phyloP scores from a whole-genome alignment of 2,888 invertebrate genomes.

The Ecdyonurus torrentis region DNA sequence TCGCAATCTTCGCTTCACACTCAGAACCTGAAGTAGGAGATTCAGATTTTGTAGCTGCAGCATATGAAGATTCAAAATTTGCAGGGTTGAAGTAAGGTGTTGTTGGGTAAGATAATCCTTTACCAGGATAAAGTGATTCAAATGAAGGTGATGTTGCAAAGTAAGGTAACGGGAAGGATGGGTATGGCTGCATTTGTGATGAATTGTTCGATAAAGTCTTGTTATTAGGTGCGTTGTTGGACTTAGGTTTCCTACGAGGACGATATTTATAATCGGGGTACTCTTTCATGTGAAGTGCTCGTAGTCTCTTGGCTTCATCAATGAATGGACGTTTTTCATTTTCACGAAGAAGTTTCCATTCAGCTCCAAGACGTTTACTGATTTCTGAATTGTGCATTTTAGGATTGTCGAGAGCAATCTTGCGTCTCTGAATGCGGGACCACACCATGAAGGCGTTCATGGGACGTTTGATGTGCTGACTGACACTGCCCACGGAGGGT shows the following conservation, averaged over 20 bases:
- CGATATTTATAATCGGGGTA: conserved; percentile 30
- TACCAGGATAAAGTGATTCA: background rate
- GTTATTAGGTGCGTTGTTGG: conserved; percentile 4
- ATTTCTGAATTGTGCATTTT: conserved; percentile 86
- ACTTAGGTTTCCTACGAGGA: conserved; percentile 19
- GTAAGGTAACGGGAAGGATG: conserved; percentile 41
- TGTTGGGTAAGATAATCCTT: background rate
- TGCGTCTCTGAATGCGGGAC: conserved; percentile 79
- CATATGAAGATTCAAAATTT: background rate
- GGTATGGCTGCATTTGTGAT: conserved; percentile 24
- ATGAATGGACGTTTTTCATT: conserved; percentile 78
- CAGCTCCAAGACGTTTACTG: conserved; percentile 72
- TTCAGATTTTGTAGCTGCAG: background rate
- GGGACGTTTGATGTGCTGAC: conserved; percentile 79
- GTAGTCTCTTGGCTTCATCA: conserved; percentile 73
- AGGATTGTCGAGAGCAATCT: conserved; percentile 88
- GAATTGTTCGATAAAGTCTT: conserved; percentile 4
- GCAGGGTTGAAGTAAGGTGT: background rate
- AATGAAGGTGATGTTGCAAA: background rate
- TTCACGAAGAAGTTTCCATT: conserved; percentile 77
- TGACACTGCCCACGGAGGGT: background rate
- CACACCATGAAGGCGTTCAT: conserved; percentile 99
- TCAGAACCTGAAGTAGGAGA: background rate
- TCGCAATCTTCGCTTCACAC: conserved; percentile 6
- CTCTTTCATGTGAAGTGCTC: conserved; percentile 41